These are phyloP conservation scores for Caenorhabditis sp. DNA, from an alignment of 2,888 invertebrate species.

Conservation along the genomic window DNA sequence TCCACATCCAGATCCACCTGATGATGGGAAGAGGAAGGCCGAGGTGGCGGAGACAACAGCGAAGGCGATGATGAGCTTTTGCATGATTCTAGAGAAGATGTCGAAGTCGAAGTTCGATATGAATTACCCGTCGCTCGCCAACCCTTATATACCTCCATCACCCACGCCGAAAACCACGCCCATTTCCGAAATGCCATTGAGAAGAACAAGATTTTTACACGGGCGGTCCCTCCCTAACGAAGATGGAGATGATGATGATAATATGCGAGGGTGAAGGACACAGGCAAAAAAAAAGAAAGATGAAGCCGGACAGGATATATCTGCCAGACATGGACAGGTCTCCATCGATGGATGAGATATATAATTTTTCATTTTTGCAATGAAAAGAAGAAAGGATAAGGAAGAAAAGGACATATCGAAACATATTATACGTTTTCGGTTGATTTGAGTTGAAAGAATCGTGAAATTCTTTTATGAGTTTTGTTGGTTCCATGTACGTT, in stretches of 20 bases:
- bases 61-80: constrained; percentile 46
- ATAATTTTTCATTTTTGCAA: background rate
- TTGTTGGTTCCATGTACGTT: background rate
- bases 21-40: constrained; percentile 43
- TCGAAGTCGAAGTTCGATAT: constrained; percentile 22
- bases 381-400: background rate
- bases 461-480: background rate
- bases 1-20: constrained; percentile 42
- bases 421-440: background rate
- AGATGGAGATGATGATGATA: background rate
- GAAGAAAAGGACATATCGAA: background rate
- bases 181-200: constrained; percentile 3
- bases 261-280: constrained; percentile 7
- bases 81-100: constrained; percentile 31
- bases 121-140: background rate
- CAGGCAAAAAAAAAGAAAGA: constrained; percentile 28
- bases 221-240: constrained; percentile 1
- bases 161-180: background rate
- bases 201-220: background rate
- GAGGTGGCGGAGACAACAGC: constrained; percentile 31
- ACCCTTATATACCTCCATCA: constrained; percentile 1
- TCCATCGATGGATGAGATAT: background rate
- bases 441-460: background rate
- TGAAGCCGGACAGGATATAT: constrained; percentile 6
- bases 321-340: constrained; percentile 4